A percentile compares a stretch with the other conserved stretches of the same genome.
Conservation (phyloP, 2,113 vertebrate species). For the Hyperoodon ampullatus region DNA sequence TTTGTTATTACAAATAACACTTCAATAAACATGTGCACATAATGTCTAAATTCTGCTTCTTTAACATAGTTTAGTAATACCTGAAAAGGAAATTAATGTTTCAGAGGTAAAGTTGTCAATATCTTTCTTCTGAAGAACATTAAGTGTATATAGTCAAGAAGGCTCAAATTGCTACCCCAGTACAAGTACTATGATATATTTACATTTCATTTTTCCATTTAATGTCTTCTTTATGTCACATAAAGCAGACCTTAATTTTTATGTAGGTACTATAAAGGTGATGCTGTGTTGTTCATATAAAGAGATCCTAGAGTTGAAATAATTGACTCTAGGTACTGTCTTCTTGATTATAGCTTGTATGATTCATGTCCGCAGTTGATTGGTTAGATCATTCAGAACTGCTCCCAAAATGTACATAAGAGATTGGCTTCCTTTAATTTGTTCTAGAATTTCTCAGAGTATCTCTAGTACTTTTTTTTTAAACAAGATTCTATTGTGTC, state of each 20-base stretch:
- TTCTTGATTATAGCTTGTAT: neutral
- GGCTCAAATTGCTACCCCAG: neutral
- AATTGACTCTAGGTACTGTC: neutral
- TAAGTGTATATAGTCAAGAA: neutral
- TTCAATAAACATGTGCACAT: neutral
- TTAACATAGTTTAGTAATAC: neutral
- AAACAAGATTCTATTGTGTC: neutral
- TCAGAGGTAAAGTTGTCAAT: neutral
- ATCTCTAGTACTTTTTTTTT: neutral
- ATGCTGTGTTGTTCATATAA: neutral
- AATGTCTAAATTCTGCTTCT: neutral
- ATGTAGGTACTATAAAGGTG: neutral
- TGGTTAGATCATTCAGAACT: neutral
- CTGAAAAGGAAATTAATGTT: neutral
- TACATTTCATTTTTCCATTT: neutral
- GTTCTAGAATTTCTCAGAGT: neutral
- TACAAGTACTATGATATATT: neutral
- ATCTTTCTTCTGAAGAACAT: neutral
- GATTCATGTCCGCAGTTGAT: neutral
- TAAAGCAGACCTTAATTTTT: neutral
- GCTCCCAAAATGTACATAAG: neutral
- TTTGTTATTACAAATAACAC: neutral
- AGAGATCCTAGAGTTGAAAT: neutral
- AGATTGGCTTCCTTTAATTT: conserved; percentile 13
- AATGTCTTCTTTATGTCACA: neutral